Conservation (phyloP, 2,888 invertebrate species). For the Oxystoma pomonae region DNA sequence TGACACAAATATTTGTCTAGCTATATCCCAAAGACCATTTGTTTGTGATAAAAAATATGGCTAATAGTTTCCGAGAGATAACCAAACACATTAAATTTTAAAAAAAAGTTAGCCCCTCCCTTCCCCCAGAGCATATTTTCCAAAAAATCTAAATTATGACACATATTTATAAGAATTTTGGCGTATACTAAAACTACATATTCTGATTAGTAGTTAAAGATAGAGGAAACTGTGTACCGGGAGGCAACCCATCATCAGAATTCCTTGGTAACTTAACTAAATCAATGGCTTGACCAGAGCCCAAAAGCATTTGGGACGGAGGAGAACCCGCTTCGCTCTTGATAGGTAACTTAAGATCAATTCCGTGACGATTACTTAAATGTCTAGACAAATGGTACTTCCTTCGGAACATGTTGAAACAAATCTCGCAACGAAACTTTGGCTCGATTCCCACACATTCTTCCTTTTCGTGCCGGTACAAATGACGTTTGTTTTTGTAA, state of each 20-base stretch:
- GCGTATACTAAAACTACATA: no score
- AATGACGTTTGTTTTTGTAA: constrained; percentile 57
- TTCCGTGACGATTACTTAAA: constrained; percentile 28
- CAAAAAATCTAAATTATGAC: no score
- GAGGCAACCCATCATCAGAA: background rate
- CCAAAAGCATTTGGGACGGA: background rate
- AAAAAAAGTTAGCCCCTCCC: no score
- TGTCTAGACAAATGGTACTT: constrained; percentile 38
- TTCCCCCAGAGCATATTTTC: no score
- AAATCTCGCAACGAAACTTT: constrained; percentile 53
- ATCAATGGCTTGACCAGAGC: background rate
- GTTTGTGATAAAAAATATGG: no score
- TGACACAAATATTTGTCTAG: no score
- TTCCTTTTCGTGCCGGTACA: constrained; percentile 55
- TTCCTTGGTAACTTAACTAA: background rate
- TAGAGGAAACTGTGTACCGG: background rate
- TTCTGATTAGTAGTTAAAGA: background rate
- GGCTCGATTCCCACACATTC: constrained; percentile 57
- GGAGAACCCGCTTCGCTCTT: background rate
- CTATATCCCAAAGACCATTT: no score
- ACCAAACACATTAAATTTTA: no score
- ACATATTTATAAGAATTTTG: no score
- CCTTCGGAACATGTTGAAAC: constrained; percentile 50
- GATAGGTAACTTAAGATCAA: constrained; percentile 17
- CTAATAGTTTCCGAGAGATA: no score